Base-by-base conservation (phyloP, 2,797 vertebrate species). In the Epinephelus malabaricus region DNA sequence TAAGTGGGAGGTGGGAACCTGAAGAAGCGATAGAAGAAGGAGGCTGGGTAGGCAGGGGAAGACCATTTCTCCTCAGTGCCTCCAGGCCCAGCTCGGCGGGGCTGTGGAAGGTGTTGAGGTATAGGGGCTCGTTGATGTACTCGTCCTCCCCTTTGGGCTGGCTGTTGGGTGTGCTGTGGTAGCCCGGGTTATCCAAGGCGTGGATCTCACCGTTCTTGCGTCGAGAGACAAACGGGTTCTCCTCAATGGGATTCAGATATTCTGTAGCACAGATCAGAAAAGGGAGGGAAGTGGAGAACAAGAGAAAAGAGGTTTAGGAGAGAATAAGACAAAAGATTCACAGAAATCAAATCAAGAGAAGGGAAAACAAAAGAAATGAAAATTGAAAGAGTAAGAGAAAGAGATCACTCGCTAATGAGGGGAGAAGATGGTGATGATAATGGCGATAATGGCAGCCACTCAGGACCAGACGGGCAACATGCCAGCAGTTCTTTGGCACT, bases 161-260 rank as follows among this genome's bases (percentile, higher is more conserved):
- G 68, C 96, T 97, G 0, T 92, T 96, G 21, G 96, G 93, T 76
- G 97, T 95, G 0, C 87, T 97, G 93, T 98, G 98, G 88, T 99
- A 99, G 43, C 97, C 97, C 0, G 97, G 97, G 90, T 98, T 99
- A 92, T 99, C 98, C 94, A 99, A 78, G 13, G 97, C 97, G 17
- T 98, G 97, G 54, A 98, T 93, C 80, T 99, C 97, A 27, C 97
- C 96, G 0, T 97, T 98, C 94, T 97, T 99, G 13, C 96, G 96
- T 1, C 97, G 95, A 0, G 97, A 96, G 58, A 99, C 98, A 73
- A 99, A 99, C 0, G 98, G 98, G 85, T 99, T 99, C 91, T 99
- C 98, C 83, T 99, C 98, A 65, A 99, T 96, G 0, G 97, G 97
- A 86, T 97, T 98, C 79, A 97, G 95, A 90, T 97, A 97, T 90